Evolutionary conservation across 2,113 vertebrate genomes (phyloP).

Genomic region (Oophaga pumilio): DNA sequence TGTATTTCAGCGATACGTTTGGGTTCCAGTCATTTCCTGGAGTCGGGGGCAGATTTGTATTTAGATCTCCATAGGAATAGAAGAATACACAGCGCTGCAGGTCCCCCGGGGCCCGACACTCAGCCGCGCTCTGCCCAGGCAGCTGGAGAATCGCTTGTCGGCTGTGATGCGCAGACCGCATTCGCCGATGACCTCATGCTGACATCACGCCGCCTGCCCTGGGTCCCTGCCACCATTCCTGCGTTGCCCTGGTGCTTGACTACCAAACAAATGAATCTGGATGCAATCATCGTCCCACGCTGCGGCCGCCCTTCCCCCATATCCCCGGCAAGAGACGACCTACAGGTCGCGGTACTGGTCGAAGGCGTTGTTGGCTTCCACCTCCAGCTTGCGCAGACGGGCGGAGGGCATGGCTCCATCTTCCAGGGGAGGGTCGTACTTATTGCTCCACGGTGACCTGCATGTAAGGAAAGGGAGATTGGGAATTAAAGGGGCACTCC

Average conservation of each 20-base stretch:
- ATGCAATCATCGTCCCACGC: slow-evolving; percentile 61
- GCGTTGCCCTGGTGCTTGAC: slow-evolving; percentile 61
- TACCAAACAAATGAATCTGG: slow-evolving; percentile 68
- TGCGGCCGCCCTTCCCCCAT: neutral
- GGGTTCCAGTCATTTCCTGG: too few relatives aligned
- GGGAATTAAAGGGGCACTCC: neutral
- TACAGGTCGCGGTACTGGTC: slow-evolving; percentile 99
- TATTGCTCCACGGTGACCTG: slow-evolving; percentile 99
- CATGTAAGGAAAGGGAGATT: neutral
- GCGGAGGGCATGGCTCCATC: slow-evolving; percentile 98
- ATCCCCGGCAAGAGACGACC: slow-evolving; percentile 61
- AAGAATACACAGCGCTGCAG: neutral
- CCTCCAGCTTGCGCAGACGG: slow-evolving; percentile 95
- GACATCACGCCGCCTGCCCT: slow-evolving; percentile 62
- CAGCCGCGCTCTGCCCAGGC: slow-evolving; percentile 10
- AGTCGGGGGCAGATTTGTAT: too few relatives aligned
- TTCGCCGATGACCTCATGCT: slow-evolving; percentile 54
- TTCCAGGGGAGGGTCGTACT: slow-evolving; percentile 96
- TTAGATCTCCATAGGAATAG: slow-evolving; percentile 17
- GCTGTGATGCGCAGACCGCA: neutral
- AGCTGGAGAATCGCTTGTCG: neutral
- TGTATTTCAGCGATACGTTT: neutral
- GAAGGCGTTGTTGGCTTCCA: slow-evolving; percentile 98
- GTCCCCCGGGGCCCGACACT: neutral
- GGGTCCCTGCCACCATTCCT: slow-evolving; percentile 36